Conservation (phyloP, 2,888 invertebrate species). For the Melikaiella ostensackeni region DNA sequence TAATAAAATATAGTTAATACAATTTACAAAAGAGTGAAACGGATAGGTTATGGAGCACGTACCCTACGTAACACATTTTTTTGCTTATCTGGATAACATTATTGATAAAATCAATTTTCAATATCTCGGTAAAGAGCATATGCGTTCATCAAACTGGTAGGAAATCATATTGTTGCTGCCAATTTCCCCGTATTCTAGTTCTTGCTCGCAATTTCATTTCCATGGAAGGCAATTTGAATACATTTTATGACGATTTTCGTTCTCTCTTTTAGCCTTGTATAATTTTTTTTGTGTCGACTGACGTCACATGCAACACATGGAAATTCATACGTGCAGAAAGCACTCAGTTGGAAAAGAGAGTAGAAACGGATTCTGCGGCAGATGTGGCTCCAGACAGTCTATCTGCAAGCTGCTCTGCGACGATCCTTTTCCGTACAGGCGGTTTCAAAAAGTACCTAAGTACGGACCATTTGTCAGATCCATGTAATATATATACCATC, state of each 20-base stretch:
- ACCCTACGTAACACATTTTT: not conserved
- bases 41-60: not conserved
- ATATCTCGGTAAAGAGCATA: slow-evolving; percentile 1
- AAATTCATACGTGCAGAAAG: slow-evolving; percentile 23
- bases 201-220: slow-evolving; percentile 11
- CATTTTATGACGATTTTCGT: slow-evolving; percentile 12
- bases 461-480: not conserved
- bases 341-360: slow-evolving; percentile 3
- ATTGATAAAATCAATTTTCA: not conserved
- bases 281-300: slow-evolving; percentile 24
- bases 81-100: not conserved
- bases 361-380: slow-evolving; percentile 50
- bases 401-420: slow-evolving; percentile 49
- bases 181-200: slow-evolving; percentile 20
- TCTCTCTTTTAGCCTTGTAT: not conserved
- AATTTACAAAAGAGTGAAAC: not conserved
- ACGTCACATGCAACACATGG: slow-evolving; percentile 11
- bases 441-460: not conserved
- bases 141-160: slow-evolving; percentile 15
- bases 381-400: slow-evolving; percentile 51
- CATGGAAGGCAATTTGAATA: slow-evolving; percentile 38
- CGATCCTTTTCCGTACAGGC: slow-evolving; percentile 30
- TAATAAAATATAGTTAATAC: no score
- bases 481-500: not conserved
- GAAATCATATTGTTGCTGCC: slow-evolving; percentile 18